Evolutionary conservation across 2,888 invertebrate genomes (phyloP), one percentile per base, ranked within the genome.

Genomic region (Congeria kusceri): DNA sequence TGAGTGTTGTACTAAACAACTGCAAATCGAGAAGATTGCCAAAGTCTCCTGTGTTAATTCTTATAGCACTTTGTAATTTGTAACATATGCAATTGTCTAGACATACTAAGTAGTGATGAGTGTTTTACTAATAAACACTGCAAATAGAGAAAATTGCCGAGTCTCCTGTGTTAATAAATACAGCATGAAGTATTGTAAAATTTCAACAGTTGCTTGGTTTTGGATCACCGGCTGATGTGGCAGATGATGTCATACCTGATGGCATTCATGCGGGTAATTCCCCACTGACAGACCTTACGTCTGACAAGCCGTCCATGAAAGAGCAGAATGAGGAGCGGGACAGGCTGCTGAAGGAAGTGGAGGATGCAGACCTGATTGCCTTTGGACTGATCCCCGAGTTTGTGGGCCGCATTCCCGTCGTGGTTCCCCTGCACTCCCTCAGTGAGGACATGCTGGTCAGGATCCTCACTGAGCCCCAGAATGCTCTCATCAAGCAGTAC

Each of bases 321-420:
- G 73, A 78, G 25, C 65, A 62, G 44, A 69, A 78, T 56, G 47
- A 46, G 32, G 73, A 78, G 39, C 68, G 59, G 32, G 78, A 78
- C 39, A n/a, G 39, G n/a, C 64, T 78, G 32, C 25, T 70, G 32
- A 32, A 56, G 11, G 29, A 28, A 29, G 73, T 74, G 3, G 78
- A 76, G 28, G 76, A 61, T 20, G 15, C 29, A 9, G 88, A 88
- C 68, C 62, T 88, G 27, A 76, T 87, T 15, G 64, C 72, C 27
- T 88, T 77, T 77, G 88, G 88, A 56, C 57, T 88, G 46, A 85
- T 88, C 56, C 88, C 88, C 18, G 88, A 88, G 69, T 87, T 88
- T 82, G 79, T 88, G 15, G 87, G 87, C 15, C 74, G 88, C 20
- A 76, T 88, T 63, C 87, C 88, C 11, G 77, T 87, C 15, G 66